Evolutionary conservation across 1,140 invertebrate genomes (phyloP), one percentile per base, ranked within the genome.

Genomic region (Apis florea): DNA sequence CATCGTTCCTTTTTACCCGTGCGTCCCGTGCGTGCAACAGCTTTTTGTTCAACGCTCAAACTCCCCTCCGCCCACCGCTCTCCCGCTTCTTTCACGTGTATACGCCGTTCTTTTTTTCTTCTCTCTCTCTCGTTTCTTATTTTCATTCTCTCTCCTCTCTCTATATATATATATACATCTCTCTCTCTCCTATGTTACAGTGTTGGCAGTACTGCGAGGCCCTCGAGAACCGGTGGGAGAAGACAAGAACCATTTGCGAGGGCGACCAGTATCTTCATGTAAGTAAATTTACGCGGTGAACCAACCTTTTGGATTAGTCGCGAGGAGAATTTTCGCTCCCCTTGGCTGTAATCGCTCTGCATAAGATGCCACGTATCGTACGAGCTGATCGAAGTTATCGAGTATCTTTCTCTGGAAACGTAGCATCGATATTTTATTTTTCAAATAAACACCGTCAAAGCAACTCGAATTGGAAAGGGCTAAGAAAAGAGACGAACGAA

Each of bases 151-250:
- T n/a, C n/a, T n/a, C n/a, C n/a, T n/a, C n/a, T n/a, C n/a, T n/a
- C n/a, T n/a, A n/a, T n/a, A n/a, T n/a, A n/a, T n/a, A n/a, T n/a
- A n/a, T n/a, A n/a, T n/a, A n/a, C n/a, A n/a, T n/a, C 40, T 79
- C 68, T 59, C 68, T 83, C 73, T 92, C 80, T 86, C 54, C 85
- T 89, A 94, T 94, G 93, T 96, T 96, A 78, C 95, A 97, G 96
- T 97, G 96, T 91, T 97, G 96, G 96, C 95, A 96, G 91, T 96
- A 96, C 90, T 97, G 96, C 94, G 96, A 96, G 91, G 92, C 95
- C 69, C 94, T 97, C 82, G 96, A 96, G 92, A 96, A 96, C 74
- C 96, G 96, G 92, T 97, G 95, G 93, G 95, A 96, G 93, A 94
- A 96, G 40, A 96, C 95, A 94, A 95, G 95, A 77, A 95, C 95